These are phyloP conservation scores for Pholis gunnellus DNA, from an alignment of 2,113 vertebrate genomes.

Conservation along the genomic window DNA sequence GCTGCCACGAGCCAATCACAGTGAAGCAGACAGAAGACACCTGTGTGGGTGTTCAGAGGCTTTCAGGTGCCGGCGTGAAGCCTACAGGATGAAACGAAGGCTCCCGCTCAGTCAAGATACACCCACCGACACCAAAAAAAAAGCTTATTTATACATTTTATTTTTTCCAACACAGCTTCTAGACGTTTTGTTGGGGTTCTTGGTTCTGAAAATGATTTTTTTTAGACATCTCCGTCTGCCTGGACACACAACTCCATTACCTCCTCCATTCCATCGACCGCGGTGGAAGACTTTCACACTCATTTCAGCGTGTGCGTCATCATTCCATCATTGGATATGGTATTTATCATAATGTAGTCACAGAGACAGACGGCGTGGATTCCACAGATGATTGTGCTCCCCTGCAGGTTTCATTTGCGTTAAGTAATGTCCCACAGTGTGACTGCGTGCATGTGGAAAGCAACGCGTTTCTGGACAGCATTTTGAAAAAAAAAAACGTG, in stretches of 20 bases:
- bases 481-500: constrained; percentile 6
- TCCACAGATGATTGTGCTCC: neutral
- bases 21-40: neutral
- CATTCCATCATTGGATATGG: constrained; percentile 31
- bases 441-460: neutral
- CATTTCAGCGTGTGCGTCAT: neutral
- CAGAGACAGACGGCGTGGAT: neutral
- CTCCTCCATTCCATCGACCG: neutral
- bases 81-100: neutral
- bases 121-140: neutral
- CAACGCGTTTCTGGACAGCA: neutral
- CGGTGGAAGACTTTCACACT: neutral
- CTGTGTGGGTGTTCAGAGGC: neutral
- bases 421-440: constrained; percentile 8
- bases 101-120: neutral
- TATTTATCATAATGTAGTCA: neutral
- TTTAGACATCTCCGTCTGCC: neutral
- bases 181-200: neutral
- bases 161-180: neutral
- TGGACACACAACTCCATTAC: neutral
- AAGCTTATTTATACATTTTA: neutral
- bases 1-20: constrained; percentile 16
- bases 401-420: constrained; percentile 22
- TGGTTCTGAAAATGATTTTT: neutral
- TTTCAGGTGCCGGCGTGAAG: constrained; percentile 19